Conservation (phyloP, 2,888 invertebrate genomes). For the Ectropis crepuscularia region DNA sequence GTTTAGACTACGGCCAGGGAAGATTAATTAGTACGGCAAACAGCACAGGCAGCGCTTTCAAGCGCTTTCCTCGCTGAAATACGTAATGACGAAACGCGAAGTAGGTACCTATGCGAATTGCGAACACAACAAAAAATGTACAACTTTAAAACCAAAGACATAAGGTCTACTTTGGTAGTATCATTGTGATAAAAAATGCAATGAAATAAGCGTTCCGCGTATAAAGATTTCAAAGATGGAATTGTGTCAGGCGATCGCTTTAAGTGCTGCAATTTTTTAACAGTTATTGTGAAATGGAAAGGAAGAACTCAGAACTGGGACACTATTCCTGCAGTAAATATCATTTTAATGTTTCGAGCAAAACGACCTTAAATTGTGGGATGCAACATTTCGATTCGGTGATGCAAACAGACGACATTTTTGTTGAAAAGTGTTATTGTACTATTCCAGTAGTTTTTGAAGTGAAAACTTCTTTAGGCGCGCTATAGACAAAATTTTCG, state of each 20-base stretch:
- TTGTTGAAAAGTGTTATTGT: neutral
- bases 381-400: neutral
- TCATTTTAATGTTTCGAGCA: slow-evolving; percentile 10
- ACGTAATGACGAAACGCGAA: slow-evolving; percentile 49
- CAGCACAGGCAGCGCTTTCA: slow-evolving; percentile 68
- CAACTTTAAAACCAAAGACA: slow-evolving; percentile 35
- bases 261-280: slow-evolving; percentile 40
- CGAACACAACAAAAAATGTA: slow-evolving; percentile 32
- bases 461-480: too few relatives aligned
- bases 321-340: slow-evolving; percentile 19
- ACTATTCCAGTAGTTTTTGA: neutral
- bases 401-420: neutral
- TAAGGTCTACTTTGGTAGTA: slow-evolving; percentile 29
- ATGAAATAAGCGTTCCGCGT: slow-evolving; percentile 47
- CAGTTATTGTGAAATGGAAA: slow-evolving; percentile 30
- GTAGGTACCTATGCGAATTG: slow-evolving; percentile 17
- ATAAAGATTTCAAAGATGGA: slow-evolving; percentile 52
- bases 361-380: neutral
- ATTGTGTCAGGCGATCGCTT: slow-evolving; percentile 49
- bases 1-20: slow-evolving; percentile 72
- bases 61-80: slow-evolving; percentile 57
- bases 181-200: slow-evolving; percentile 38
- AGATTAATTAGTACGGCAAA: slow-evolving; percentile 81
- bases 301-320: slow-evolving; percentile 27
- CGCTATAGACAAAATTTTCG: too few relatives aligned